Conservation (phyloP, 1,140 invertebrate species). For the Brachystomella parvula region DNA sequence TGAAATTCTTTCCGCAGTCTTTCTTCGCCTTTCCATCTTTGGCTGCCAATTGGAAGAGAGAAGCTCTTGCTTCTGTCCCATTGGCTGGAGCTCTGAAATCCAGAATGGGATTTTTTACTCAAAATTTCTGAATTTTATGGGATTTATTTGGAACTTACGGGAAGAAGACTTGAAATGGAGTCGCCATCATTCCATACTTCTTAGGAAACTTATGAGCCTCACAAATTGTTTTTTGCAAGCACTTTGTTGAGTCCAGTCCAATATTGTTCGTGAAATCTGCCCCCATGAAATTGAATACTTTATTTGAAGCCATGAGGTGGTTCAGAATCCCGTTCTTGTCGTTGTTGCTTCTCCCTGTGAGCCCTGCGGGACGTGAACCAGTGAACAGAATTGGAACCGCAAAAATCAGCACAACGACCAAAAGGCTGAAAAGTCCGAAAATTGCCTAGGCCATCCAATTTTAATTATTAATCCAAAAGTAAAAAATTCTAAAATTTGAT, state of each 20-base stretch:
- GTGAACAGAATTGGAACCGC: conserved; percentile 34
- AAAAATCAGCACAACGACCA: conserved; percentile 29
- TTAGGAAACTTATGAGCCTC: conserved; percentile 28
- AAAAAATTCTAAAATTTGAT: neutral
- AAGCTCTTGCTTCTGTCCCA: conserved; percentile 13
- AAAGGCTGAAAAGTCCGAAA: conserved; percentile 30
- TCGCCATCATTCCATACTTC: conserved; percentile 25
- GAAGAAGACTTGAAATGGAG: conserved; percentile 30
- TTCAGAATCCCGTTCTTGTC: conserved; percentile 12
- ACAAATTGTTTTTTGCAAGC: conserved; percentile 32
- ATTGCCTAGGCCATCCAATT: conserved; percentile 32
- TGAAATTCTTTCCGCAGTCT: conserved; percentile 21
- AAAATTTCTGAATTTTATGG: neutral
- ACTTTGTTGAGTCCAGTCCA: conserved; percentile 30
- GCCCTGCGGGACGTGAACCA: conserved; percentile 17
- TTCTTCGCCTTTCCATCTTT: conserved; percentile 23
- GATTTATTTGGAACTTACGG: conserved; percentile 13
- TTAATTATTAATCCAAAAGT: neutral
- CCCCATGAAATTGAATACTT: conserved; percentile 33
- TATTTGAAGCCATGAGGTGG: conserved; percentile 21
- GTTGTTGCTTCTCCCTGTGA: conserved; percentile 22
- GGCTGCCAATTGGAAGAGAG: conserved; percentile 18
- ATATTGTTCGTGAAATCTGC: conserved; percentile 31
- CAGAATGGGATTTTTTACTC: neutral
- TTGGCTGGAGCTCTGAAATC: conserved; percentile 9